phyloP scores from a whole-genome alignment of 2,113 vertebrate species.

The Theristicus caerulescens region DNA sequence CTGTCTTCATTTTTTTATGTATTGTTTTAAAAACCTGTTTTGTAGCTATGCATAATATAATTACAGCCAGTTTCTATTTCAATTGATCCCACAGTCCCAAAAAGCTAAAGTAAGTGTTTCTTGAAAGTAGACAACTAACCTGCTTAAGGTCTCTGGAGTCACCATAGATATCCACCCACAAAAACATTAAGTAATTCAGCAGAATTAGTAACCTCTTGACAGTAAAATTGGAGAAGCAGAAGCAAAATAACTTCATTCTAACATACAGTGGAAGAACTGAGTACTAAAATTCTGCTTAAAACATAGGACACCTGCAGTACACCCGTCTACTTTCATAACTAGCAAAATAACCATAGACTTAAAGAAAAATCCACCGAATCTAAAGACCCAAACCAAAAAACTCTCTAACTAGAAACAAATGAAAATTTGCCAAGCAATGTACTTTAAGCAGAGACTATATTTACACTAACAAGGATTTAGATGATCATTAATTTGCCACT shows the following conservation, averaged over 20 bases:
- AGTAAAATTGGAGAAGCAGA: neutral
- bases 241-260: neutral
- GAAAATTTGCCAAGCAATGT: neutral
- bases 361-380: neutral
- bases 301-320: neutral
- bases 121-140: neutral
- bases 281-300: neutral
- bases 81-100: neutral
- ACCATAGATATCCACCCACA: neutral
- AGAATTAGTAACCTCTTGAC: neutral
- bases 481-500: neutral
- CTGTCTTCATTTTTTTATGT: neutral
- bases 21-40: neutral
- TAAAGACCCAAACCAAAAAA: neutral
- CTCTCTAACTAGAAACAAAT: neutral
- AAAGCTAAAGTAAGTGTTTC: neutral
- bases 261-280: neutral
- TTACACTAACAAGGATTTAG: neutral
- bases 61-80: neutral
- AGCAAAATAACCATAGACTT: neutral
- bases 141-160: neutral
- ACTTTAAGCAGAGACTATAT: neutral
- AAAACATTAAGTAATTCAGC: neutral
- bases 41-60: neutral
- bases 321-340: neutral